A percentile compares a stretch with the other conserved stretches of the same genome.
Evolutionary conservation across 2,797 vertebrate genomes (phyloP).

Genomic region (Silurus aristotelis): DNA sequence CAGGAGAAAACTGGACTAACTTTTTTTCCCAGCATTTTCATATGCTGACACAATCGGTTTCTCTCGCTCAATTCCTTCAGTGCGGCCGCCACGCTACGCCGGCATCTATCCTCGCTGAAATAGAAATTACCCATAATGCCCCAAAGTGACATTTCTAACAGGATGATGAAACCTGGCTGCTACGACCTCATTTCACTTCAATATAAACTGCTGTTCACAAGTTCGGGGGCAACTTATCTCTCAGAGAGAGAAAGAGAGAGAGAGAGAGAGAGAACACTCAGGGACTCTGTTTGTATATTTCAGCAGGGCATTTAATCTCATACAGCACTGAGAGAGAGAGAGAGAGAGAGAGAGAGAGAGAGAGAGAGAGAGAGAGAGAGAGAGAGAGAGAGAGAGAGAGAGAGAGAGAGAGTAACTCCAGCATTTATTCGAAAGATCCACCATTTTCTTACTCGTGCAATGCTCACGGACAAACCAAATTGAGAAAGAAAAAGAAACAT

Average conservation of each 20-base stretch:
- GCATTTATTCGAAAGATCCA: too few species aligned
- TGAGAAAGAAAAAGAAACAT: too few species aligned
- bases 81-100: not conserved
- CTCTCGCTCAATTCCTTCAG: not conserved
- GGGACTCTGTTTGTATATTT: not conserved
- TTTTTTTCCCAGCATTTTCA: not conserved
- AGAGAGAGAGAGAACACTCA: not conserved
- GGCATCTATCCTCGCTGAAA: not conserved
- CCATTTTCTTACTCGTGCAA: not conserved
- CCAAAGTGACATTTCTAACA: not conserved
- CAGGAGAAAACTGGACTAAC: too few species aligned
- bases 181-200: not conserved
- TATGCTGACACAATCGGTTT: constrained; percentile 5
- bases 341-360: not conserved
- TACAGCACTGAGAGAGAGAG: not conserved
- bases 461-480: too few species aligned
- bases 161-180: not conserved
- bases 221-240: not conserved
- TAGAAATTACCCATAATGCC: not conserved
- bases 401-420: not conserved
- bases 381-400: not conserved
- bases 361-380: not conserved
- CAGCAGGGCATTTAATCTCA: not conserved
- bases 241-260: too few species aligned
- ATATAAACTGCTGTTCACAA: not conserved